A percentile compares a stretch with the other conserved stretches of the same genome.
phyloP scores from a whole-genome alignment of 1,140 invertebrate genomes.

The Aphaenogaster rudis region DNA sequence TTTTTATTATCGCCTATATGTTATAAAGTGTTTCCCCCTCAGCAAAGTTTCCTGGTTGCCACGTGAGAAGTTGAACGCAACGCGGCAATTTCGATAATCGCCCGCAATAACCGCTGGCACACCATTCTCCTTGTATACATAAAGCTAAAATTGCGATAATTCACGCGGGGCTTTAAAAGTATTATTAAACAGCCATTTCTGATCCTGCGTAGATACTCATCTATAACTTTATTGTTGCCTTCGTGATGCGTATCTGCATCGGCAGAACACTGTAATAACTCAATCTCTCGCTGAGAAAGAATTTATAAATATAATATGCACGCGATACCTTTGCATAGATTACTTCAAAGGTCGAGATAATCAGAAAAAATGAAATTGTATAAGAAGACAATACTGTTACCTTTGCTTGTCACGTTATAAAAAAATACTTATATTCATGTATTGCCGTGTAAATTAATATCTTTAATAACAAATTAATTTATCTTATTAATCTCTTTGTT shows the following conservation, averaged over 20 bases:
- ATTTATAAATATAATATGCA: conserved; percentile 8
- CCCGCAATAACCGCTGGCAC: conserved; percentile 46
- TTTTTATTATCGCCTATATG: conserved; percentile 44
- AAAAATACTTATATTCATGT: neutral
- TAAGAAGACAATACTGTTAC: conserved; percentile 7
- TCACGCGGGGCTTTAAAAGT: conserved; percentile 27
- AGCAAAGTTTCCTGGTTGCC: conserved; percentile 45
- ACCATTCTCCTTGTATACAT: conserved; percentile 47
- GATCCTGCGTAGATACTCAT: conserved; percentile 36
- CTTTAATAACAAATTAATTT: neutral
- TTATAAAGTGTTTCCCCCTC: conserved; percentile 14
- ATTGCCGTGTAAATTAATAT: neutral
- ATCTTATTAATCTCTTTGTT: too few species aligned
- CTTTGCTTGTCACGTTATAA: neutral
- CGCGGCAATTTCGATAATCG: conserved; percentile 67
- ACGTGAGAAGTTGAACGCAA: conserved; percentile 49
- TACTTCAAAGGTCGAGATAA: conserved; percentile 9
- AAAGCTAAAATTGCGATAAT: conserved; percentile 54
- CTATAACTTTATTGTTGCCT: conserved; percentile 49
- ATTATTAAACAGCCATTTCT: conserved; percentile 47
- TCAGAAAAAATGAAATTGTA: neutral
- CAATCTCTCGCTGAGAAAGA: conserved; percentile 23
- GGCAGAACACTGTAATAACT: conserved; percentile 32
- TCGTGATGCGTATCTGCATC: conserved; percentile 36
- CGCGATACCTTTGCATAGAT: conserved; percentile 16